phyloP scores from a whole-genome alignment of 2,888 invertebrate species.

The Stenurella melanura region DNA sequence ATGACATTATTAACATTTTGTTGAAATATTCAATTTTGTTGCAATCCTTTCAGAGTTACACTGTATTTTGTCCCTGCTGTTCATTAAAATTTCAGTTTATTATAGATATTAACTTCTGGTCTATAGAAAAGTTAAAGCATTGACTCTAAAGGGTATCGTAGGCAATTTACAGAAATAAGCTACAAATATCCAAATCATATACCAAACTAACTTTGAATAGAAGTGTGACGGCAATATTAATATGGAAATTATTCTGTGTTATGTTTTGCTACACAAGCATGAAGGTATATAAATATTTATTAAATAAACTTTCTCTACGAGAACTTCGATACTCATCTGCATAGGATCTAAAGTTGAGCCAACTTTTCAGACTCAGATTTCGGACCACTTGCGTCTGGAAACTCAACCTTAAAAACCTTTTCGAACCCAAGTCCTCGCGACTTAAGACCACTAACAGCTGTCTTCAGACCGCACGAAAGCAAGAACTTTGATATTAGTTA shows the following conservation, averaged over 20 bases:
- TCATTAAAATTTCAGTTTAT: too few species aligned
- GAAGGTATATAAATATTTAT: background rate
- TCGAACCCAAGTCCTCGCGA: background rate
- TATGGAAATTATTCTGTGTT: background rate
- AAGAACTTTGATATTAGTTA: background rate
- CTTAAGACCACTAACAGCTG: background rate
- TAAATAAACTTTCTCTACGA: background rate
- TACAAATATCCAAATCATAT: too few species aligned
- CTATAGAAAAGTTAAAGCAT: too few species aligned
- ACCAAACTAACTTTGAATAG: too few species aligned
- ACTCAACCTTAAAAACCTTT: background rate
- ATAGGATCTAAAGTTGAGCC: background rate
- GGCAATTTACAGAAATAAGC: too few species aligned
- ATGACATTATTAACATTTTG: too few species aligned
- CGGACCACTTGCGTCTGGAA: background rate
- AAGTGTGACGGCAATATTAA: background rate
- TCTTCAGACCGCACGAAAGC: background rate
- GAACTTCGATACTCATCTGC: background rate
- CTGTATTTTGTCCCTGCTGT: too few species aligned
- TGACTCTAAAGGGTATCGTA: too few species aligned
- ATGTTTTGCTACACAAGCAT: background rate
- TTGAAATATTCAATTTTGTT: too few species aligned
- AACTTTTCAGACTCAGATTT: constrained; percentile 1
- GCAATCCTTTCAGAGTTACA: too few species aligned
- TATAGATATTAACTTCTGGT: too few species aligned